These are phyloP conservation scores for Hemibagrus wyckioides DNA, from an alignment of 2,113 vertebrate genomes.

Conservation along the genomic window DNA sequence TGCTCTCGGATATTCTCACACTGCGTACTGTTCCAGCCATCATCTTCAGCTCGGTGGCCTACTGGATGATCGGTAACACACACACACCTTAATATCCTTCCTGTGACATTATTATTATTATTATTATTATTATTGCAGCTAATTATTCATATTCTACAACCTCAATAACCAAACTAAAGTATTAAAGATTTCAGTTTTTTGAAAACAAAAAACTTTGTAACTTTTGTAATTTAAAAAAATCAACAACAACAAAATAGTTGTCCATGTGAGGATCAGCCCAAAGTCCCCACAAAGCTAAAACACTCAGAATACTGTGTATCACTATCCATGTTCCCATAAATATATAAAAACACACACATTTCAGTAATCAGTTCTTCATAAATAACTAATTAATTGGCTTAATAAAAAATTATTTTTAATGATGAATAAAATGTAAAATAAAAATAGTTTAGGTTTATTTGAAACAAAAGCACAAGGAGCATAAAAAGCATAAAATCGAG, in stretches of 20 bases:
- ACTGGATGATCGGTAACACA: conserved; percentile 87
- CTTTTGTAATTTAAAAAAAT: too few relatives aligned
- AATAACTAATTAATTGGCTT: background rate
- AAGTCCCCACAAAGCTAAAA: too few relatives aligned
- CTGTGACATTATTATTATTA: too few relatives aligned
- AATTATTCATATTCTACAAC: background rate
- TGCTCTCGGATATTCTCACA: conserved; percentile 85
- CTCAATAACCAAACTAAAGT: background rate
- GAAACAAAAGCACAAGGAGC: background rate
- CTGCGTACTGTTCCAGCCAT: conserved; percentile 84
- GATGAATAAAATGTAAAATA: background rate
- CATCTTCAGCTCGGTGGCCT: conserved; percentile 82
- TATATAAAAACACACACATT: too few relatives aligned
- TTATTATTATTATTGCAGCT: background rate
- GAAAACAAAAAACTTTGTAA: too few relatives aligned
- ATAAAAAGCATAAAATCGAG: too few relatives aligned
- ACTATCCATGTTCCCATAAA: too few relatives aligned
- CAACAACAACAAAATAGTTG: too few relatives aligned
- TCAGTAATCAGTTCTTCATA: background rate
- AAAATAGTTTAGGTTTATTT: background rate
- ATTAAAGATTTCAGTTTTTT: too few relatives aligned
- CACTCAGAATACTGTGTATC: too few relatives aligned
- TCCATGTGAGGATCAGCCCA: too few relatives aligned
- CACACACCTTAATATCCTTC: background rate
- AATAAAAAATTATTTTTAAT: background rate